Evolutionary conservation across 2,113 vertebrate species (phyloP).

Genomic region (Seriola rivoliana): DNA sequence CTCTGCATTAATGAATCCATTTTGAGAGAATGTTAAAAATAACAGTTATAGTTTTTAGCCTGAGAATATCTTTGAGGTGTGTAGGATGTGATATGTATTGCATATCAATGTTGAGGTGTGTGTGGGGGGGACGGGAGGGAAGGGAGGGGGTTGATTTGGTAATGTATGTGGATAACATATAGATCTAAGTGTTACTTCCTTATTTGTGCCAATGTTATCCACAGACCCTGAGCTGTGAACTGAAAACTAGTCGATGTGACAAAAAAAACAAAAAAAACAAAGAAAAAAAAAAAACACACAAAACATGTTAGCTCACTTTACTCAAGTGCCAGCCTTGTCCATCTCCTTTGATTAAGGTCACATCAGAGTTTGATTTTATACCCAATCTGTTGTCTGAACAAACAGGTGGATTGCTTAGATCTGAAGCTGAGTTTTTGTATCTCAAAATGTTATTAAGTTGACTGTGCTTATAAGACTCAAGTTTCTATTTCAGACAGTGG

Average conservation of each 20-base stretch:
- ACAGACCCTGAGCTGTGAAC: conserved; percentile 78
- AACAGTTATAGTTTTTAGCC: conserved; percentile 55
- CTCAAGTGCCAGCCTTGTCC: conserved; percentile 66
- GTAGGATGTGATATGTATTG: conserved; percentile 65
- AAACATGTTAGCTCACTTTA: conserved; percentile 43
- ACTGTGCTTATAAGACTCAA: conserved; percentile 15
- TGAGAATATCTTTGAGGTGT: conserved; percentile 58
- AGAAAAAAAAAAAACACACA: conserved; percentile 27
- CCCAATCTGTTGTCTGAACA: conserved; percentile 39
- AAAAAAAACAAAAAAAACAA: conserved; percentile 14
- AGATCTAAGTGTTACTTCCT: conserved; percentile 70
- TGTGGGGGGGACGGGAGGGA: neutral
- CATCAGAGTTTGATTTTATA: conserved; percentile 36
- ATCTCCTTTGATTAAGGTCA: conserved; percentile 23
- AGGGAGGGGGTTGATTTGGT: conserved; percentile 2
- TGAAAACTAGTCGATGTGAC: conserved; percentile 62
- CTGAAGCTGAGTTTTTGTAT: conserved; percentile 31
- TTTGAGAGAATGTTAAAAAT: conserved; percentile 49
- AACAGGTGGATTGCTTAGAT: conserved; percentile 11
- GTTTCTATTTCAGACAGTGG: conserved; percentile 31
- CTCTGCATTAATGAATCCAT: conserved; percentile 52
- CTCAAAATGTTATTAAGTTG: conserved; percentile 27
- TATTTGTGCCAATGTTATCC: conserved; percentile 76
- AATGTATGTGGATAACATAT: conserved; percentile 61
- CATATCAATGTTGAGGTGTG: conserved; percentile 63